Evolutionary conservation across 2,888 invertebrate genomes (phyloP), one percentile per base, ranked within the genome.

Genomic region (Hipparchia semele): DNA sequence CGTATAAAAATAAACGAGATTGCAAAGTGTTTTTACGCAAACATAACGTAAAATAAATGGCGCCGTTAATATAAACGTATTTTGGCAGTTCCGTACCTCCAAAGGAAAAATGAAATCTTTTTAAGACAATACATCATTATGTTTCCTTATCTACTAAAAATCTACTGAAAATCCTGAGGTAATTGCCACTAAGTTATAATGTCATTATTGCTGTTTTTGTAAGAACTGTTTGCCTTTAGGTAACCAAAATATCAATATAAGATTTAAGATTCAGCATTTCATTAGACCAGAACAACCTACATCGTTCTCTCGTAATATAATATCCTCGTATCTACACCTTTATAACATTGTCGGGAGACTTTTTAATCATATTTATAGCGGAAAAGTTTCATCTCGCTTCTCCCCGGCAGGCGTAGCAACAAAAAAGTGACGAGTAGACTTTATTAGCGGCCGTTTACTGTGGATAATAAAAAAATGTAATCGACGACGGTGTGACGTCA

Each of bases 361-460:
- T 65, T 64, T 65, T 68, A 71, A 71, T 71, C 51, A 60, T 70
- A 53, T 66, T 60, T 73, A 74, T 39, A 78, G 73, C 79, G 79
- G 23, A 79, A 77, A 77, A 74, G 72, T 75, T 78, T 77, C 73
- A 77, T 76, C 75, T 73, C 75, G 71, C 70, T 75, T 77, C 77
- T 77, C 77, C 79, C 80, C 79, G 51, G 6, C 75, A 78, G 58
- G 39, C 76, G 79, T 79, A 75, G 79, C 81, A 81, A 81, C 82
- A 86, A 87, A 88, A 87, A 83, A 80, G 76, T 77, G 79, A 80
- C 80, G 83, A 83, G 83, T 81, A 82, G 84, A 86, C 85, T 90
- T 90, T 89, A 91, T 89, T 87, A 92, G 87, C 85, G 85, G 85
- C 85, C 88, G 87, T 89, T 92, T 91, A 89, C 87, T 83, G 86